A percentile compares a stretch with the other conserved stretches of the same genome.
phyloP scores from a whole-genome alignment of 2,113 vertebrate genomes.

The Chinchilla lanigera region DNA sequence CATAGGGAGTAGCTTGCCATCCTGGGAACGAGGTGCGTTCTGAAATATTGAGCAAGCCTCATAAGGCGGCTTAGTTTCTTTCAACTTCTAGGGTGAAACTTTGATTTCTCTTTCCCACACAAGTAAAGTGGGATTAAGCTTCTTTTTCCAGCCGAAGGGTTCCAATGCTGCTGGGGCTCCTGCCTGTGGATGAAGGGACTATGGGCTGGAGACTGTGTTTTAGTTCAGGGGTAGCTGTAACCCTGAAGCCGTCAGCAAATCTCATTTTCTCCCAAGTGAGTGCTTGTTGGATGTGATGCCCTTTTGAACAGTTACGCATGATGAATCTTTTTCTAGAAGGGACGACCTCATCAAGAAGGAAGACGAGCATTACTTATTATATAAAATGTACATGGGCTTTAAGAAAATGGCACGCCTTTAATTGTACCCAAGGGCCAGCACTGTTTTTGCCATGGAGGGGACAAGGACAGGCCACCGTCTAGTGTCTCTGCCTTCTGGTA shows the following conservation, averaged over 20 bases:
- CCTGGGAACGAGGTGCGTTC: neutral
- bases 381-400: rapidly evolving
- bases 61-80: neutral
- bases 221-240: neutral
- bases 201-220: neutral
- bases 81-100: conserved; percentile 44
- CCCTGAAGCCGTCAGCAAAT: neutral
- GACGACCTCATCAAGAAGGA: neutral
- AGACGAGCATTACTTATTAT: neutral
- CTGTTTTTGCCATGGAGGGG: rapidly evolving
- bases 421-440: neutral
- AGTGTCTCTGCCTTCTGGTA: neutral
- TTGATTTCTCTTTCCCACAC: neutral
- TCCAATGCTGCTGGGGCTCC: neutral
- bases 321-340: neutral
- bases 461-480: rapidly evolving
- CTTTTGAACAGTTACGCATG: neutral
- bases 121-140: neutral
- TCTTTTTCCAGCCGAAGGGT: neutral
- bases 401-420: rapidly evolving
- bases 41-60: neutral
- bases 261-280: neutral
- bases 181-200: neutral
- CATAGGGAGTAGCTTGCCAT: conserved; percentile 57
- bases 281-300: rapidly evolving